These are phyloP conservation scores for Elephantulus edwardii DNA, from an alignment of 2,113 vertebrate genomes.

Conservation along the genomic window DNA sequence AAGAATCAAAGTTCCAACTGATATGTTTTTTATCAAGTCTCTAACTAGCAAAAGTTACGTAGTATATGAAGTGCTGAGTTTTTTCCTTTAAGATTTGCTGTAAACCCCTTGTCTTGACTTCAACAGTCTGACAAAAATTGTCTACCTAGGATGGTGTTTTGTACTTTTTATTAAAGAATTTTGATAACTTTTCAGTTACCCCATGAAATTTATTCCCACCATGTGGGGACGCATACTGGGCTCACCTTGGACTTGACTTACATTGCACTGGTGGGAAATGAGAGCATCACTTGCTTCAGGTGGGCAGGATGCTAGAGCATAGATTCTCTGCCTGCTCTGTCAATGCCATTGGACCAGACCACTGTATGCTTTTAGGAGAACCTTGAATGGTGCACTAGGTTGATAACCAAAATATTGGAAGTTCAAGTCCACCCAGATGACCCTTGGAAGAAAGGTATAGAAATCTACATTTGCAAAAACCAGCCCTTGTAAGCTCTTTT, in stretches of 20 bases:
- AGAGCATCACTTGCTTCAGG: too few species aligned
- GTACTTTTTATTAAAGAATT: not conserved
- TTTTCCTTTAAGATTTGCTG: not conserved
- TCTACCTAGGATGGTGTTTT: not conserved
- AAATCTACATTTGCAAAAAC: not conserved
- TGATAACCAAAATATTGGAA: not conserved
- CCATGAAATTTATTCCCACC: not conserved
- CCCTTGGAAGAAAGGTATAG: not conserved
- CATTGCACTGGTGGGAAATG: too few species aligned
- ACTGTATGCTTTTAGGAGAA: not conserved
- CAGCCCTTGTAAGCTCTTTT: not conserved
- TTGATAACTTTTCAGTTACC: not conserved
- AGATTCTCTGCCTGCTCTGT: not conserved
- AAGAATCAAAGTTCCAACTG: not conserved
- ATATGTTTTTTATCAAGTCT: not conserved
- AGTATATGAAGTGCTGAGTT: not conserved
- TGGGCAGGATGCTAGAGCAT: not conserved
- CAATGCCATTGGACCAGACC: not conserved
- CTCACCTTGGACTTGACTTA: too few species aligned
- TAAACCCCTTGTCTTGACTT: not conserved
- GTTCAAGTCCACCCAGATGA: not conserved
- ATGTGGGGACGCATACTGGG: too few species aligned
- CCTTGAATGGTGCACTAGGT: not conserved
- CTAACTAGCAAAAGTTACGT: not conserved
- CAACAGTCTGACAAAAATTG: not conserved